Conservation (phyloP, 1,140 invertebrate species). For the Macrobrachium rosenbergii region DNA sequence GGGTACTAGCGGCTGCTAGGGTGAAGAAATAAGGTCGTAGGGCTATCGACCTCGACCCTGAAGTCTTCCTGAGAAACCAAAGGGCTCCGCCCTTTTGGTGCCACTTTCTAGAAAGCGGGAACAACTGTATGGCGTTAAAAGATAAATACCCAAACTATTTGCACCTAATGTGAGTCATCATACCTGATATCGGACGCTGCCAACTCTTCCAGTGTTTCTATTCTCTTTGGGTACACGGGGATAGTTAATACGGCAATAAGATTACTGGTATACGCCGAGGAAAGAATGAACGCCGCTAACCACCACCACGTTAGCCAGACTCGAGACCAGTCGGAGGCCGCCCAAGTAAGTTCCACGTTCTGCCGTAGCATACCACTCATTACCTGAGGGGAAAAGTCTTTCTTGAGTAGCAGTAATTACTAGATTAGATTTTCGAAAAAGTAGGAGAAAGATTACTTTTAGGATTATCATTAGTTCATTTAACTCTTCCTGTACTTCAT, state of each 20-base stretch:
- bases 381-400: background rate
- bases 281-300: slow-evolving; percentile 16
- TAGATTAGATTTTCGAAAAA: background rate
- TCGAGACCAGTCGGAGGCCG: background rate
- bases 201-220: slow-evolving; percentile 24
- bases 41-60: too few species aligned
- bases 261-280: background rate
- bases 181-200: slow-evolving; percentile 8
- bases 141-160: background rate
- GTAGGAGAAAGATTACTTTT: background rate
- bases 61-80: too few species aligned
- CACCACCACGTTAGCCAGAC: slow-evolving; percentile 31
- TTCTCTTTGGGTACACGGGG: slow-evolving; percentile 3
- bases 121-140: background rate
- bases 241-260: slow-evolving; percentile 32
- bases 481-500: too few species aligned
- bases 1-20: too few species aligned
- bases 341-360: background rate
- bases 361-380: slow-evolving; percentile 10
- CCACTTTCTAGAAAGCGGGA: too few species aligned
- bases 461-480: background rate
- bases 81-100: too few species aligned
- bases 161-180: too few species aligned
- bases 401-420: background rate
- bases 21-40: too few species aligned